These are phyloP conservation scores for Narcine bancroftii DNA, from an alignment of 2,113 vertebrate species.

Conservation along the genomic window DNA sequence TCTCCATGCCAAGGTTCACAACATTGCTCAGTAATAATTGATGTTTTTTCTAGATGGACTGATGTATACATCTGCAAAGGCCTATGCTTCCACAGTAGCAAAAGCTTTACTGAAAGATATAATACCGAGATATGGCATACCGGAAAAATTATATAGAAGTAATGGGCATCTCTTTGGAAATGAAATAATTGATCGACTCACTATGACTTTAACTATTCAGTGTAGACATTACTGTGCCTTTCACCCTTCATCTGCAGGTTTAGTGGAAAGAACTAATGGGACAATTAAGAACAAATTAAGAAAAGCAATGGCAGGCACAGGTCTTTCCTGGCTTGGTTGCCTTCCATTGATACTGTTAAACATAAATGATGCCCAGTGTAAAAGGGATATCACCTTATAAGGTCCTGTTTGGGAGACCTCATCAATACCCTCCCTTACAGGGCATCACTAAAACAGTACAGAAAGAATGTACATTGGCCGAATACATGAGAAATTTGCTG, in stretches of 20 bases:
- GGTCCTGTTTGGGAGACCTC: neutral
- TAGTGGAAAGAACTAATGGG: neutral
- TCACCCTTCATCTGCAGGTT: neutral
- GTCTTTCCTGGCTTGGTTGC: neutral
- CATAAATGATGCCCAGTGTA: neutral
- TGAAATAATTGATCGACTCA: neutral
- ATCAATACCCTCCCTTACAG: too few relatives aligned
- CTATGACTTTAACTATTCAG: constrained; percentile 37
- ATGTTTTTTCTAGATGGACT: constrained; percentile 24
- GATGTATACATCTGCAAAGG: neutral
- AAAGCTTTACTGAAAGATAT: neutral
- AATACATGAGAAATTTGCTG: neutral
- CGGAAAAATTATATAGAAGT: neutral
- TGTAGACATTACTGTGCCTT: neutral
- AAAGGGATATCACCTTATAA: neutral
- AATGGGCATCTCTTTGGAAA: constrained; percentile 25
- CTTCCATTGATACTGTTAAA: neutral
- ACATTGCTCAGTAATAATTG: constrained; percentile 37
- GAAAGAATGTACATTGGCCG: neutral
- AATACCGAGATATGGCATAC: constrained; percentile 32
- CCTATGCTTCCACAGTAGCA: neutral
- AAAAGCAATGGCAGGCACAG: neutral
- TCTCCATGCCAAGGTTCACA: neutral
- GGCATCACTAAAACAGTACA: neutral
- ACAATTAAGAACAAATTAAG: neutral